phyloP scores from a whole-genome alignment of 2,797 vertebrate species.

The Lacerta bilineata region DNA sequence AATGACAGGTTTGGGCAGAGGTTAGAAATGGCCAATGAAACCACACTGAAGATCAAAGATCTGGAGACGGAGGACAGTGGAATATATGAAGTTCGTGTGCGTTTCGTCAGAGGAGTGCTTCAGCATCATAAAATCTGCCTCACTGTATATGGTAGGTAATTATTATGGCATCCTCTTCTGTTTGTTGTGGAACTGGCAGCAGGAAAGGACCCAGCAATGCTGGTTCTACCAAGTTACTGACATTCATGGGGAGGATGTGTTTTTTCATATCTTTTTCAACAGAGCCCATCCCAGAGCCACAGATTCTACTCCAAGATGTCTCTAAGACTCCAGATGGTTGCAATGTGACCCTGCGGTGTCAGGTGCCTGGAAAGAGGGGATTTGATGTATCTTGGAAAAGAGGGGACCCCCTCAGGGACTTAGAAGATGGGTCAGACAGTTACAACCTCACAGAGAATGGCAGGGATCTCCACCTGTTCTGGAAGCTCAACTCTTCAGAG shows the following conservation, averaged over 20 bases:
- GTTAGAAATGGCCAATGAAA: background rate
- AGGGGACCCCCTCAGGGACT: background rate
- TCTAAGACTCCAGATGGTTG: background rate
- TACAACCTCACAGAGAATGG: background rate
- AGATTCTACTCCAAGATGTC: background rate
- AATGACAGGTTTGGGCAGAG: background rate
- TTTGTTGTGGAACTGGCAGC: too few relatives aligned
- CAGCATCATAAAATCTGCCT: background rate
- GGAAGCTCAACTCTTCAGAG: background rate
- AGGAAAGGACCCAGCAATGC: fast-evolving
- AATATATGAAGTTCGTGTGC: fast-evolving
- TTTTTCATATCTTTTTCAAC: background rate
- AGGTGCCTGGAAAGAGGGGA: background rate
- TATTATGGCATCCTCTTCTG: background rate
- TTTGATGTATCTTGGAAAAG: background rate
- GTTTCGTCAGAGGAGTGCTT: background rate
- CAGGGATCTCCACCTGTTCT: background rate
- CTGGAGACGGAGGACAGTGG: background rate
- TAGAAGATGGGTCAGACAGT: background rate
- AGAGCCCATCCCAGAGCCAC: background rate
- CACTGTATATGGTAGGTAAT: background rate
- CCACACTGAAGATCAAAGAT: background rate
- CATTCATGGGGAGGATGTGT: background rate
- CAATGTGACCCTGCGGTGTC: background rate
- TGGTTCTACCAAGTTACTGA: too few relatives aligned